Conservation (phyloP, 2,113 vertebrate species). For the Tragulus kanchil region DNA sequence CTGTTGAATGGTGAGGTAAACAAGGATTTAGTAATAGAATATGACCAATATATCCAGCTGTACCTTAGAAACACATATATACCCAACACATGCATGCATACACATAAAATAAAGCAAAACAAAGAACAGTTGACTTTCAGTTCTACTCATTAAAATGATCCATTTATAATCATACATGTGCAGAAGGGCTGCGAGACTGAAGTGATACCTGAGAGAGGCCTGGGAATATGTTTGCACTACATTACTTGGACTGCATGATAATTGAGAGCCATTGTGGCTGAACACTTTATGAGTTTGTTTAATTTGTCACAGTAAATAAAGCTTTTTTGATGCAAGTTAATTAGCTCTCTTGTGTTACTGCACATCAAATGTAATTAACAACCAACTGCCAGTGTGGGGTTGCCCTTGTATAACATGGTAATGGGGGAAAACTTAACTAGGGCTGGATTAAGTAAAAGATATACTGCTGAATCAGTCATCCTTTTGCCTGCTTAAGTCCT, state of each 20-base stretch:
- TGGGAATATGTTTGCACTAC: constrained; percentile 72
- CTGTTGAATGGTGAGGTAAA: constrained; percentile 29
- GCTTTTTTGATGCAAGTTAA: constrained; percentile 84
- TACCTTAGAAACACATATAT: not conserved
- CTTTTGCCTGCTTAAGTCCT: constrained; percentile 42
- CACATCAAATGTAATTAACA: constrained; percentile 84
- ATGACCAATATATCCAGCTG: not conserved
- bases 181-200: constrained; percentile 66
- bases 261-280: constrained; percentile 79
- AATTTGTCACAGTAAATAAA: constrained; percentile 83
- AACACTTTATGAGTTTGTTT: constrained; percentile 82
- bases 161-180: constrained; percentile 74
- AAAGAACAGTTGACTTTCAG: constrained; percentile 70
- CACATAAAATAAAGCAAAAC: constrained; percentile 60
- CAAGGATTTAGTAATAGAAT: constrained; percentile 45
- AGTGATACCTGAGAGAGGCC: constrained; percentile 83
- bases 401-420: constrained; percentile 80
- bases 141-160: constrained; percentile 69
- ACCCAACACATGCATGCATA: not conserved
- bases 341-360: constrained; percentile 80
- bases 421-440: constrained; percentile 71
- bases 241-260: constrained; percentile 79
- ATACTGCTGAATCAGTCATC: constrained; percentile 57
- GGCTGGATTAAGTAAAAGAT: constrained; percentile 70
- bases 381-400: constrained; percentile 74